Evolutionary conservation across 2,797 vertebrate genomes (phyloP), one percentile per base, ranked within the genome.

Genomic region (Sebastes itinus): DNA sequence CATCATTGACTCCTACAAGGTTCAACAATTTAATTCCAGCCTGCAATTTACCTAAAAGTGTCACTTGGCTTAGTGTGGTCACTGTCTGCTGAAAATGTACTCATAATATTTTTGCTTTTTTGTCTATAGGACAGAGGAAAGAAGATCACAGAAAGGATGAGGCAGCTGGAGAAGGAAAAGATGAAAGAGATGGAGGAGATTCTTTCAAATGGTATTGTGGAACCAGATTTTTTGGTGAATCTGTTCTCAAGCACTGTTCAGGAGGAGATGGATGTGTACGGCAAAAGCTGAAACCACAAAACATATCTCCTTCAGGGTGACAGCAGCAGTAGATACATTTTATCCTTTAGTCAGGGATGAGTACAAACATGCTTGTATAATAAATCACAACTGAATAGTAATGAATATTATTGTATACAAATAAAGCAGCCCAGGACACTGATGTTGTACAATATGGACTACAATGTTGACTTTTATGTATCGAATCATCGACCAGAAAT

Each of bases 251-350:
- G 87, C 28, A 96, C 92, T 77, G 92, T 95, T 55, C 87, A 95
- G 85, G 93, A 97, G 72, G 98, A 99, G 94, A 89, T 98, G 66
- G 89, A 63, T 28, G 83, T 95, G 83, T 99, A 98, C 88, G 78
- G 76, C 72, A 94, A 95, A 92, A 75, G 55, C 6, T 95, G 78
- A 94, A 79, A 27, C 28, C 64, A 55, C 7, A 69, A 22, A 11
- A 16, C 62, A 62, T 18, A 10, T 32, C 8, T 55, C 3, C 20
- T 46, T 46, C 46, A 65, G 1, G 10, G 61, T 46, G 58, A 75
- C 65, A 61, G 9, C 16, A 66, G 32, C 61, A 66, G 0, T 56
- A 14, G 22, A 18, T 42, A 14, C 14, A 49, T n/a, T 65, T 70
- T 11, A 22, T 1, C 14, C 35, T 79, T 75, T 42, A 66, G 20